These are phyloP conservation scores for Oscheius sp. DNA, from an alignment of 2,888 invertebrate species.

Conservation along the genomic window DNA sequence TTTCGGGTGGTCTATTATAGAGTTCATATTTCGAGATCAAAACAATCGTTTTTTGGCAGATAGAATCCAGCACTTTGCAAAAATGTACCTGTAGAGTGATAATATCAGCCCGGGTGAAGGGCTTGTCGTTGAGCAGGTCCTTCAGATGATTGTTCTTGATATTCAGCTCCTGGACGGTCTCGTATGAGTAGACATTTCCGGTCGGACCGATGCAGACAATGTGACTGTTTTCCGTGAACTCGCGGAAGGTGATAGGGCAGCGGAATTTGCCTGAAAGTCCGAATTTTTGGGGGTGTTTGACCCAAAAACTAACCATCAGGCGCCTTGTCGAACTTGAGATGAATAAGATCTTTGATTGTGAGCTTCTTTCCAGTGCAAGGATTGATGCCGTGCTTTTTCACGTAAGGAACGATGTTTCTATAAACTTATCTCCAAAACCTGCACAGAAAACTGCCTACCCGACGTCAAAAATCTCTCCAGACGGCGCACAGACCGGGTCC, in stretches of 20 bases:
- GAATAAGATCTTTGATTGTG: constrained; percentile 85
- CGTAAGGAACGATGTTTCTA: constrained; percentile 69
- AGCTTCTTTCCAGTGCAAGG: constrained; percentile 91
- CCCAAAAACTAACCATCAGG: constrained; percentile 76
- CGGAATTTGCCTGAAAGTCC: constrained; percentile 66
- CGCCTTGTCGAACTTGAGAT: constrained; percentile 90
- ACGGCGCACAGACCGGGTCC: constrained; percentile 87
- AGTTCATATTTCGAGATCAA: too few relatives aligned
- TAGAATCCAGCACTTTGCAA: neutral
- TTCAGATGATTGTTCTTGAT: constrained; percentile 84
- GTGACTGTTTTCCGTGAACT: constrained; percentile 92
- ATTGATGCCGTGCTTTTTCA: constrained; percentile 85
- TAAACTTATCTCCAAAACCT: neutral
- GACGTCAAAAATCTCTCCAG: constrained; percentile 93
- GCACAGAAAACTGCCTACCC: constrained; percentile 75
- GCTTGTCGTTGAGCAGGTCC: constrained; percentile 89
- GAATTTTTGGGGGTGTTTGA: neutral
- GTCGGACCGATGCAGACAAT: constrained; percentile 89
- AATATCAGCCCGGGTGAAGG: constrained; percentile 88
- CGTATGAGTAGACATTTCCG: constrained; percentile 94
- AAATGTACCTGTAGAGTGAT: constrained; percentile 80
- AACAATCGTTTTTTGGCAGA: neutral
- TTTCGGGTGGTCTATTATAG: too few relatives aligned
- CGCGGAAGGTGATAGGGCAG: constrained; percentile 73
- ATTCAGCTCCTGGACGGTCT: constrained; percentile 84